Evolutionary conservation across 2,113 vertebrate genomes (phyloP).

Genomic region (Podarcis muralis): DNA sequence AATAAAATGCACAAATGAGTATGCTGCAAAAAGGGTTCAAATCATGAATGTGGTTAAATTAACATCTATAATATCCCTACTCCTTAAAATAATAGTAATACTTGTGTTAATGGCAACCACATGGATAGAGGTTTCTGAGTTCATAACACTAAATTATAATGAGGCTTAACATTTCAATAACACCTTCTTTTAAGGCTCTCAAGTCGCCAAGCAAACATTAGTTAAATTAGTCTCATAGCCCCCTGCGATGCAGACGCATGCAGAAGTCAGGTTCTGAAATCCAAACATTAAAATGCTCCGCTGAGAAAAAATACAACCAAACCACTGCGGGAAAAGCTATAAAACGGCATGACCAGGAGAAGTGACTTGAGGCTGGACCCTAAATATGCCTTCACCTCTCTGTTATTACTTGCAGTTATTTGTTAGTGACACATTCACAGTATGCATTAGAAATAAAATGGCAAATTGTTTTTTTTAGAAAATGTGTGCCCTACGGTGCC

Average conservation of each 20-base stretch:
- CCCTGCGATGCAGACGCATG: constrained; percentile 7
- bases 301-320: constrained; percentile 19
- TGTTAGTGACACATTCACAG: neutral
- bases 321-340: neutral
- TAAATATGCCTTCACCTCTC: neutral
- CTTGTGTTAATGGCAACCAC: constrained; percentile 14
- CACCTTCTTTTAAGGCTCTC: constrained; percentile 3
- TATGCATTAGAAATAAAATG: neutral
- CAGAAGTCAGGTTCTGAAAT: constrained; percentile 17
- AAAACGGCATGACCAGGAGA: neutral
- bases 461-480: neutral
- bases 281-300: neutral
- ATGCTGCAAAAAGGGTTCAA: constrained; percentile 40
- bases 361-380: neutral
- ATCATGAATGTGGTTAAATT: constrained; percentile 41
- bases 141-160: constrained; percentile 25
- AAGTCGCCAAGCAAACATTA: neutral
- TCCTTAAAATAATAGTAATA: neutral
- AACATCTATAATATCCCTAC: constrained; percentile 4
- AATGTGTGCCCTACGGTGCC: neutral
- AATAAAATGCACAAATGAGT: constrained; percentile 35
- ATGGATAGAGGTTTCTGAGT: constrained; percentile 41
- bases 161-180: constrained; percentile 33
- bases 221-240: constrained; percentile 46
- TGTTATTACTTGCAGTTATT: constrained; percentile 2